Base-by-base conservation (phyloP, 2,888 invertebrate genomes). In the Lymantria monacha region DNA sequence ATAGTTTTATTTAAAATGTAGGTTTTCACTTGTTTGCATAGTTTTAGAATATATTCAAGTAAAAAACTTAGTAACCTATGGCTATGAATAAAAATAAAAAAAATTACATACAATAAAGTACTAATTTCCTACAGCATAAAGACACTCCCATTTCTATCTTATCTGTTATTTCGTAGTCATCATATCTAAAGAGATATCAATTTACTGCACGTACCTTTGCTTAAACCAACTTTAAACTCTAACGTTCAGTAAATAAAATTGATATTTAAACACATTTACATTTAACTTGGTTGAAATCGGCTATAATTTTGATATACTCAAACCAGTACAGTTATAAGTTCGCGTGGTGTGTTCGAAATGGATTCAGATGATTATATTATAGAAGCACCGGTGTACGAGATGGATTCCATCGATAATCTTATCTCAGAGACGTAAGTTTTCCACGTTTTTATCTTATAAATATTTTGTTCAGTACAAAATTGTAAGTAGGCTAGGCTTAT, bases 361-460 rank as follows among this genome's bases (percentile, higher is more conserved):
- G 42, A 48, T 40, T 10, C 36, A 3, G 44, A 43, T 22, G 50
- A 48, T 5, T 36, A 22, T 45, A n/a, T 44, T 49, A 48, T 54
- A 45, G 47, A 38, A 44, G 45, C 46, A 42, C 48, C 57, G 7
- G 31, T 12, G 33, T 42, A 47, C 43, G 36, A 38, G 44, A 51
- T n/a, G 30, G 54, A 52, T 47, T 44, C 44, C n/a, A 30, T 30
- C 15, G 55, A 52, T 48, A 30, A 14, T 30, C 9, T 66, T 56
- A 58, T 65, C 51, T 62, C 62, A 53, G 59, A 59, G 38, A 47
- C 46, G 51, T 55, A 53, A 69, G 69, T 59, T 60, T 61, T 57
- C 50, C 11, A 38, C 13, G 10, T 30, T 44, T 49, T 8, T 13
- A 38, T 38, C n/a, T 38, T 3, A 3, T 3, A n/a, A n/a, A 38